Evolutionary conservation across 2,888 invertebrate species (phyloP), one percentile per base, ranked within the genome.

Genomic region (Selenia dentaria): DNA sequence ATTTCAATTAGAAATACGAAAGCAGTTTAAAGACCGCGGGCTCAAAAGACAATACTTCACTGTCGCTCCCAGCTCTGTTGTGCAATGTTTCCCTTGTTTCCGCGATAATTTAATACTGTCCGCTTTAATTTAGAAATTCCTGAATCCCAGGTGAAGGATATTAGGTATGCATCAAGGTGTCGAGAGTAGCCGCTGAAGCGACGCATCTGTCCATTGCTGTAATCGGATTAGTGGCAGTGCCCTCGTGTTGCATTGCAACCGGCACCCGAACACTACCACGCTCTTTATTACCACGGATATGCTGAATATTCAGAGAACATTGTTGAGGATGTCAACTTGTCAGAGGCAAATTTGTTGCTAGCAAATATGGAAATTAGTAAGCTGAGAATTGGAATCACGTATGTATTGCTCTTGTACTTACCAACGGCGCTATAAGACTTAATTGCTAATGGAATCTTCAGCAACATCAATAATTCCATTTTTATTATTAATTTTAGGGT

Each of bases 151-250:
- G 66, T 70, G 62, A 70, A 59, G 56, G 60, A 67, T 70, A 67
- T 69, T 64, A 67, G 63, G 58, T 62, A 70, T 70, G 62, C 64
- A 62, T 70, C 69, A 69, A 62, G 64, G 62, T 69, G 67, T 55
- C 52, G 51, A 42, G 45, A 35, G 55, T 44, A 37, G 62, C 58
- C 61, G 46, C 44, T 57, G 59, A 57, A 54, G 59, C 50, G 49
- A 59, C 65, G 59, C 72, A 70, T 66, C 71, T 71, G 72, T 64
- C 70, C 72, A 59, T 57, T 44, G 54, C 49, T 39, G 53, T 70
- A 72, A 72, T 70, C 72, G 59, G 68, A 69, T 73, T 73, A 73
- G 64, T 46, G 48, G 52, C 55, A 54, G 56, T 57, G 58, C 65
- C 55, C 63, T 61, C 47, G 43, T 51, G 54, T 44, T 49, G 33